Percentiles rank a stretch among this genome's conserved stretches.
Evolutionary conservation across 2,113 vertebrate species (phyloP).

Genomic region (Protomyctophum bolini): DNA sequence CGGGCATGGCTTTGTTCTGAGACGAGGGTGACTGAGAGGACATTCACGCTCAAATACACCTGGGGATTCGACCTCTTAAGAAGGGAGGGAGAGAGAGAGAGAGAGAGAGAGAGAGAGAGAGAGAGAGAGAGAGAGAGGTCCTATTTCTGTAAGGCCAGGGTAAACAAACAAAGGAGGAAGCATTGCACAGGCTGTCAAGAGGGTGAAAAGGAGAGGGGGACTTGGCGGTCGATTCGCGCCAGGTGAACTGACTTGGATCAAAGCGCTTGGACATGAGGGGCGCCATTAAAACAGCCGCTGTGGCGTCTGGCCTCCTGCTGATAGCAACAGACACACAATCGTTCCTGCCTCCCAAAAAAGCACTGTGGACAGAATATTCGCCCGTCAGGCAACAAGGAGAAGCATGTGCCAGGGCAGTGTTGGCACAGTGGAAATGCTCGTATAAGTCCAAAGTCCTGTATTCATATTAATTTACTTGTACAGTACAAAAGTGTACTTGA

Average conservation of each 20-base stretch:
- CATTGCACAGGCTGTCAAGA: conserved; percentile 46
- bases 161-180: conserved; percentile 53
- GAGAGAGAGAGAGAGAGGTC: conserved; percentile 9
- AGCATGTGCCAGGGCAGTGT: conserved; percentile 57
- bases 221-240: conserved; percentile 43
- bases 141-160: conserved; percentile 38
- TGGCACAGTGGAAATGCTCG: conserved; percentile 39
- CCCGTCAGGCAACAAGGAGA: conserved; percentile 45
- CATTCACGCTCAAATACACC: conserved; percentile 61
- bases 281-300: conserved; percentile 58
- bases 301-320: conserved; percentile 54
- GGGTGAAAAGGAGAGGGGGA: conserved; percentile 18
- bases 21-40: conserved; percentile 51
- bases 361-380: conserved; percentile 28
- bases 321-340: conserved; percentile 45
- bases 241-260: conserved; percentile 63
- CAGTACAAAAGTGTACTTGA: background rate
- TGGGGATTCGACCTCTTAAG: conserved; percentile 36
- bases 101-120: conserved; percentile 1
- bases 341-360: conserved; percentile 29
- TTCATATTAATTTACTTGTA: too few relatives aligned
- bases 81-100: conserved; percentile 16
- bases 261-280: conserved; percentile 50
- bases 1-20: conserved; percentile 48
- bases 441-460: too few relatives aligned